These are phyloP conservation scores for Neoaliturus tenellus DNA, from an alignment of 2,888 invertebrate species.

Conservation along the genomic window DNA sequence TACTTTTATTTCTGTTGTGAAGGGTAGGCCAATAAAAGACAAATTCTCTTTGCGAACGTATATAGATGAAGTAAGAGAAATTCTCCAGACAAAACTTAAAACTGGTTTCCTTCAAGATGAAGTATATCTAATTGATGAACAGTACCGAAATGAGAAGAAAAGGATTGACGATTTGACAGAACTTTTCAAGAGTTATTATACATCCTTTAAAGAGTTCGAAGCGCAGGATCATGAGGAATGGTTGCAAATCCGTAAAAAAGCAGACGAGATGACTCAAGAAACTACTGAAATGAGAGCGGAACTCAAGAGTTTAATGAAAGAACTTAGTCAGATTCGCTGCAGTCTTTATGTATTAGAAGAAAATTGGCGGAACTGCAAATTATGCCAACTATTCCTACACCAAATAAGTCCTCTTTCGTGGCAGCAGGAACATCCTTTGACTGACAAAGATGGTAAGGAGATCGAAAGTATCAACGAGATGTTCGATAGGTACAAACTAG, in stretches of 20 bases:
- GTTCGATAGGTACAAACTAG: conserved; percentile 52
- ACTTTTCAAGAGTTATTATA: conserved; percentile 34
- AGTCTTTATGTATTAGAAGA: conserved; percentile 55
- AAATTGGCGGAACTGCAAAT: conserved; percentile 57
- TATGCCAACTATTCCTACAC: conserved; percentile 57
- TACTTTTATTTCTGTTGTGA: conserved; percentile 43
- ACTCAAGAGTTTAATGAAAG: conserved; percentile 46
- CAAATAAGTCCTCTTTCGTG: conserved; percentile 56
- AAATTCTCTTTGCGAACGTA: conserved; percentile 51
- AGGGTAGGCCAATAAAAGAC: conserved; percentile 55
- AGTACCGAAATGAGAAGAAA: conserved; percentile 44
- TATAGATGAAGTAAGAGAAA: conserved; percentile 44
- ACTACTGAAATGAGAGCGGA: conserved; percentile 49
- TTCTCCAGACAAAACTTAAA: conserved; percentile 44
- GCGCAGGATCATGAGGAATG: conserved; percentile 51
- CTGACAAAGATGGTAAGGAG: conserved; percentile 32
- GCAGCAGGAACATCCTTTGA: conserved; percentile 47
- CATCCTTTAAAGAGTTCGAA: conserved; percentile 55
- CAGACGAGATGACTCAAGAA: conserved; percentile 46
- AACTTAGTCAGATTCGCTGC: conserved; percentile 51
- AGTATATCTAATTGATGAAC: conserved; percentile 54
- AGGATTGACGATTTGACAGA: conserved; percentile 35
- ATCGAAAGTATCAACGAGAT: conserved; percentile 27
- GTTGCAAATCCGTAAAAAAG: conserved; percentile 34
- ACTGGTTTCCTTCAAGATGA: conserved; percentile 56